A percentile compares a stretch with the other conserved stretches of the same genome.
phyloP scores from a whole-genome alignment of 2,888 invertebrate genomes.

The Alentia gelatinosa region DNA sequence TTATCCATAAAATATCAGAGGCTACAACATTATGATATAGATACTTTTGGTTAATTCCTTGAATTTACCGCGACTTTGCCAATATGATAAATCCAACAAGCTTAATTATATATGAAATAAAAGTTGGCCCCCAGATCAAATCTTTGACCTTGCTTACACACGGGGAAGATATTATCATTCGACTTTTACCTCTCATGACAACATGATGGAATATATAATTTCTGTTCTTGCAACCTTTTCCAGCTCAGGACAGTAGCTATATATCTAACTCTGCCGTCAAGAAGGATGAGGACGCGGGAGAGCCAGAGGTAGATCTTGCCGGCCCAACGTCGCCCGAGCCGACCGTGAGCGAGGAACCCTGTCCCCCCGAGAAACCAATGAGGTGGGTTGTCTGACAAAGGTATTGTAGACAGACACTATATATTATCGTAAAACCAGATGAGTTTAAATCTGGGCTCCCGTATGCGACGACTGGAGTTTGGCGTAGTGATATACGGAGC shows the following conservation, averaged over 20 bases:
- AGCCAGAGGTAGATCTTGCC: background rate
- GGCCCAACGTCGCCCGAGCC: background rate
- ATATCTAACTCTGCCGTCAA: background rate
- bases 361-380: background rate
- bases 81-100: background rate
- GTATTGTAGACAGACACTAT: no score
- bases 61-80: no score
- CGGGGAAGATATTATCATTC: background rate
- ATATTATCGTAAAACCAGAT: no score
- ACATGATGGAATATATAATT: background rate
- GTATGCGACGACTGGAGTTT: no score
- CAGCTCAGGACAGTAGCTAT: slow-evolving; percentile 16
- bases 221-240: background rate
- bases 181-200: background rate
- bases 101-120: background rate
- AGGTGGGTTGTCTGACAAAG: no score
- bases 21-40: no score
- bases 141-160: background rate
- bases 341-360: background rate
- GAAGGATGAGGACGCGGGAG: background rate
- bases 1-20: no score
- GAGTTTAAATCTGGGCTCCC: no score
- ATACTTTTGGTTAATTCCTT: no score
- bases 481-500: no score
- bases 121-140: background rate